Evolutionary conservation across 64 coral and sea anemone species (phyloP), one percentile per base, ranked within the genome.

Genomic region (Actinia equina): DNA sequence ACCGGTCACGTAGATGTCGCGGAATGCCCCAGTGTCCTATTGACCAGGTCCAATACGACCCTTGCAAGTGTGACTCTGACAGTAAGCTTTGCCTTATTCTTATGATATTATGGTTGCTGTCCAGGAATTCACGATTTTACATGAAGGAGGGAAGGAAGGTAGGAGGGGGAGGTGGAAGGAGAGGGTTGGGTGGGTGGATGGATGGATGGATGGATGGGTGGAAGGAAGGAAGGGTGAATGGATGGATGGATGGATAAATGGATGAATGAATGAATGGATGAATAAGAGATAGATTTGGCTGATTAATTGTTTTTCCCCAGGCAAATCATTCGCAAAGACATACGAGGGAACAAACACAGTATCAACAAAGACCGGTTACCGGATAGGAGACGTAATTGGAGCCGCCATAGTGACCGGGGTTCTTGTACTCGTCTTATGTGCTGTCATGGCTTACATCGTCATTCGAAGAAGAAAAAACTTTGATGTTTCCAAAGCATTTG

Each of bases 401-500:
- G 83, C 56, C 1, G 60, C 78, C 0, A 30, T 93, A 3, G 70
- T 84, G 3, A 79, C 82, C 42, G 52, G 61, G 2, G 81, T 93
- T 13, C 4, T 96, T 3, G 67, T 82, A 15, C 6, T 96, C 2
- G 6, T 87, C 11, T 17, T 85, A 26, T 90, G 85, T 22, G 30
- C 86, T 0, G 42, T 57, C 10, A 83, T 89, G 57, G 53, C 62
- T 22, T 93, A 58, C 57, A 70, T 41, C 43, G 27, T 93, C 13
- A 26, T 77, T 1, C 45, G 62, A 3, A 79, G 80, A 5, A 87
- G 82, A 43, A 90, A 84, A 59, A 82, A 86, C 2, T 92, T 89
- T 44, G 64, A 92, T 26, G 87, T 95, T 46, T 92, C 90, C 17
- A 87, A 53, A 78, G 77, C 56, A n/a, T 74, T 65, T 18, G 87